These are phyloP conservation scores for Cettia cetti DNA, from an alignment of 2,113 vertebrate species.

Conservation along the genomic window DNA sequence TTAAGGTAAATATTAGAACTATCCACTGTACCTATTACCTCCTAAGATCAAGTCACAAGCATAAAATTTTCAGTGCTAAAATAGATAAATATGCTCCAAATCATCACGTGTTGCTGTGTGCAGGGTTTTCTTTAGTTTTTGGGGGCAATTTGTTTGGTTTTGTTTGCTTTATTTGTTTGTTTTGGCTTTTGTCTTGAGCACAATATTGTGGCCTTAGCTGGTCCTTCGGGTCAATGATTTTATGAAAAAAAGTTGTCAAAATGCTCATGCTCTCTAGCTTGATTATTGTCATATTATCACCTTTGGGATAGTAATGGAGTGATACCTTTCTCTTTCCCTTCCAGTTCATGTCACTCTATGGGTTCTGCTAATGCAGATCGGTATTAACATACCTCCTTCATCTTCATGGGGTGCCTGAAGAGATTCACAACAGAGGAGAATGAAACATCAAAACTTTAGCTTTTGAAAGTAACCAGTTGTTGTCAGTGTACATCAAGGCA, in stretches of 20 bases:
- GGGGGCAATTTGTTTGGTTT: neutral
- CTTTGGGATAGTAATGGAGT: neutral
- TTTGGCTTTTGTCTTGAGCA: neutral
- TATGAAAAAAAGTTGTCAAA: neutral
- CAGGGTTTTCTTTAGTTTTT: neutral
- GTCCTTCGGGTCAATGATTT: neutral
- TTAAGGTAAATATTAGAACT: conserved; percentile 17
- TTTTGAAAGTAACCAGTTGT: neutral
- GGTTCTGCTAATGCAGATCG: neutral
- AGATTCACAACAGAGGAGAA: neutral
- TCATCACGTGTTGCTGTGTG: neutral
- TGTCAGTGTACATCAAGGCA: neutral
- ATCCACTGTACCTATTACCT: neutral
- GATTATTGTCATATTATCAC: neutral
- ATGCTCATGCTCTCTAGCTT: neutral
- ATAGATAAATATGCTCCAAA: neutral
- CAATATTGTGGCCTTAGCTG: neutral
- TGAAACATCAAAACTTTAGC: neutral
- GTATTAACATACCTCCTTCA: neutral
- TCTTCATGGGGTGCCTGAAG: neutral
- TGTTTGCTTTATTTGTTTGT: rapidly evolving
- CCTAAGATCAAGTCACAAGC: neutral
- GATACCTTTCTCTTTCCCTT: neutral
- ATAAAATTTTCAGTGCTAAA: neutral
- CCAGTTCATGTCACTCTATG: neutral